These are phyloP conservation scores for Odontesthes bonariensis DNA, from an alignment of 2,113 vertebrate genomes.

Conservation along the genomic window DNA sequence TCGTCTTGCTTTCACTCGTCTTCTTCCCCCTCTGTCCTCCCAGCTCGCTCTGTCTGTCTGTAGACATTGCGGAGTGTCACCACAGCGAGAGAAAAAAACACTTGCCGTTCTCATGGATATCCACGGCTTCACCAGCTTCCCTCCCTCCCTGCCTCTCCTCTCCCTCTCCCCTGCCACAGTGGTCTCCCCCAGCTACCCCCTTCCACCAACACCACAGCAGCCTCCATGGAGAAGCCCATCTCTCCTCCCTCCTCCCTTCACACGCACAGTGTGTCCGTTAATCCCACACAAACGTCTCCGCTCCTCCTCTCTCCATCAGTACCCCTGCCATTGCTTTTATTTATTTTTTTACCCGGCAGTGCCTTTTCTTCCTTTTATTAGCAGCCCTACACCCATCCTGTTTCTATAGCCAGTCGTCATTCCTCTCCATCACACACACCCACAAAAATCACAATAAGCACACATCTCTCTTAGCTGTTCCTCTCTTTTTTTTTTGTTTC, in stretches of 20 bases:
- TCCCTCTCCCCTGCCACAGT: constrained; percentile 63
- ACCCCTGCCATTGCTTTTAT: constrained; percentile 19
- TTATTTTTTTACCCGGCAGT: constrained; percentile 2
- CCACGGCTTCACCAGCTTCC: constrained; percentile 61
- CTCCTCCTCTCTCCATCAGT: constrained; percentile 58
- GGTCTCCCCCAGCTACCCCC: constrained; percentile 67
- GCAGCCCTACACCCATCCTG: constrained; percentile 53
- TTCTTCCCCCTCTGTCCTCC: constrained; percentile 26
- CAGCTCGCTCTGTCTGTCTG: constrained; percentile 59
- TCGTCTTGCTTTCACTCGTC: constrained; percentile 45
- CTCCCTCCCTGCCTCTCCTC: constrained; percentile 59
- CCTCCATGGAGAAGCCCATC: constrained; percentile 71
- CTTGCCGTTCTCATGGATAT: constrained; percentile 71
- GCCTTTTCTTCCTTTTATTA: constrained; percentile 55
- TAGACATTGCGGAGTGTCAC: constrained; percentile 67
- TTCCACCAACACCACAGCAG: constrained; percentile 27
- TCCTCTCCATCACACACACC: constrained; percentile 79
- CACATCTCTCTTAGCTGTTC: neutral
- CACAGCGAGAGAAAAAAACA: constrained; percentile 43
- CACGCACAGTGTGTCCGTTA: constrained; percentile 61
- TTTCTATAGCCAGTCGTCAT: constrained; percentile 82
- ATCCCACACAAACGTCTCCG: constrained; percentile 59
- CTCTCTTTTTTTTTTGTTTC: neutral
- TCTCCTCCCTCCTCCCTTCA: constrained; percentile 46
- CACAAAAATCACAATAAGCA: constrained; percentile 33